phyloP scores from a whole-genome alignment of 2,888 invertebrate species.

The Branchellion lobata region DNA sequence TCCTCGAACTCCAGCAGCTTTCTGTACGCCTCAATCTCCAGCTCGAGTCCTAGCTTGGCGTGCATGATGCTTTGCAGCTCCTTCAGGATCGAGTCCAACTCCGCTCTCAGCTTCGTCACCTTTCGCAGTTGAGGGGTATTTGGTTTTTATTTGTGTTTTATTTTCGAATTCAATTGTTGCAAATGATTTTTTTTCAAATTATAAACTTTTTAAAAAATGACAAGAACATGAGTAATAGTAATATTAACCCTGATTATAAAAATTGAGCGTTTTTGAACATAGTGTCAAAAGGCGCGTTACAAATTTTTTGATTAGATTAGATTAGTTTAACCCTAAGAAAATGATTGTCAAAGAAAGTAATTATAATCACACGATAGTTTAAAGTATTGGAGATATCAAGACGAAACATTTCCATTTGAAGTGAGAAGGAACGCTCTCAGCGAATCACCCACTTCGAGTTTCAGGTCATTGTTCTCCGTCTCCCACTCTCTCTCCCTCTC shows the following conservation, averaged over 20 bases:
- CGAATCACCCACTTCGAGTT: constrained; percentile 40
- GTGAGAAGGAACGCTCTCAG: too few species aligned
- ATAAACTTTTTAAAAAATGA: too few species aligned
- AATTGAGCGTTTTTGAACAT: background rate
- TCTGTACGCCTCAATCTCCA: constrained; percentile 45
- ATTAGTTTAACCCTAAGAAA: too few species aligned
- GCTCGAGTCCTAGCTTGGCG: constrained; percentile 45
- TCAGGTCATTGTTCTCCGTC: constrained; percentile 42
- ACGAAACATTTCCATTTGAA: too few species aligned
- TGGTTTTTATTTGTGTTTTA: too few species aligned
- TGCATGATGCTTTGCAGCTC: constrained; percentile 45
- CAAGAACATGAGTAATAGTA: background rate
- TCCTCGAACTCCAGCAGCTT: constrained; percentile 46
- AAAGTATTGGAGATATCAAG: too few species aligned
- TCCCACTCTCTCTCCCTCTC: constrained; percentile 44
- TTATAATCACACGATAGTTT: too few species aligned
- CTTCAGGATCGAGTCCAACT: constrained; percentile 43
- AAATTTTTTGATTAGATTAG: too few species aligned
- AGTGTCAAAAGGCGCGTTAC: too few species aligned
- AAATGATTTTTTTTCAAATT: too few species aligned
- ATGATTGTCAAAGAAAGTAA: too few species aligned
- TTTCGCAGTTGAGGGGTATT: background rate
- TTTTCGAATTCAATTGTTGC: too few species aligned
- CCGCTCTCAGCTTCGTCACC: constrained; percentile 43
- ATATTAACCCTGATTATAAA: background rate